A percentile compares a stretch with the other conserved stretches of the same genome.
phyloP scores from a whole-genome alignment of 2,888 invertebrate genomes.

The Diplolepis rosae region DNA sequence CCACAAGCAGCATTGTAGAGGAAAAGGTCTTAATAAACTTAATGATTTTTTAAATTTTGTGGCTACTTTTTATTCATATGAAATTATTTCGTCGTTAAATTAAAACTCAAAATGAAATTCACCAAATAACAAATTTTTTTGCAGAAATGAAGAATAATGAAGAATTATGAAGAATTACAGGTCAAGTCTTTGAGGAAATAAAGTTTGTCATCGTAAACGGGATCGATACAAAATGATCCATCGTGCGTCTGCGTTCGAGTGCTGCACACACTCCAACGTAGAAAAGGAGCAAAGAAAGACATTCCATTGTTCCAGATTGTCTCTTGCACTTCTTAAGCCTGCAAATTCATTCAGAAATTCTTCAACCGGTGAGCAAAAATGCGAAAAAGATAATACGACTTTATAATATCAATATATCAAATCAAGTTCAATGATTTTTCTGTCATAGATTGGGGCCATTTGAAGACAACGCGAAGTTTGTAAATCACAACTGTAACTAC shows the following conservation, averaged over 20 bases:
- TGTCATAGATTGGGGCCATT: conserved; percentile 71
- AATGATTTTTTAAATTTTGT: neutral
- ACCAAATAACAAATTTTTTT: too few relatives aligned
- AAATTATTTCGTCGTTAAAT: too few relatives aligned
- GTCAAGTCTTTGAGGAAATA: conserved; percentile 47
- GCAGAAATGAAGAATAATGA: conserved; percentile 61
- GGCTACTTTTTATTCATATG: too few relatives aligned
- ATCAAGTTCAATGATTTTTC: conserved; percentile 31
- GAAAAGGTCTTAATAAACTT: conserved; percentile 60
- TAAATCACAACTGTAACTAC: conserved; percentile 55
- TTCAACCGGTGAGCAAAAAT: conserved; percentile 64
- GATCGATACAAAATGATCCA: conserved; percentile 22
- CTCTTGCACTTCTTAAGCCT: conserved; percentile 52
- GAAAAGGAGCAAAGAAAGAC: conserved; percentile 32
- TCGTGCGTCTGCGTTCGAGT: conserved; percentile 50
- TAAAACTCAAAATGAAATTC: too few relatives aligned
- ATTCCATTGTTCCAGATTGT: conserved; percentile 42
- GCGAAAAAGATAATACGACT: too few relatives aligned
- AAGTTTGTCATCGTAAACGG: neutral
- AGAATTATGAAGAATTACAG: conserved; percentile 46
- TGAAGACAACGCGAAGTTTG: conserved; percentile 68
- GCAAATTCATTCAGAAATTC: conserved; percentile 62
- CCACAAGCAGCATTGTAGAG: conserved; percentile 67
- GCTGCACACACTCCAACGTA: conserved; percentile 58
- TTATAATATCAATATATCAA: neutral